A percentile compares a stretch with the other conserved stretches of the same genome.
These are phyloP conservation scores for Ceratoteleas bidentatus DNA, from an alignment of 1,140 invertebrate genomes.

Conservation along the genomic window DNA sequence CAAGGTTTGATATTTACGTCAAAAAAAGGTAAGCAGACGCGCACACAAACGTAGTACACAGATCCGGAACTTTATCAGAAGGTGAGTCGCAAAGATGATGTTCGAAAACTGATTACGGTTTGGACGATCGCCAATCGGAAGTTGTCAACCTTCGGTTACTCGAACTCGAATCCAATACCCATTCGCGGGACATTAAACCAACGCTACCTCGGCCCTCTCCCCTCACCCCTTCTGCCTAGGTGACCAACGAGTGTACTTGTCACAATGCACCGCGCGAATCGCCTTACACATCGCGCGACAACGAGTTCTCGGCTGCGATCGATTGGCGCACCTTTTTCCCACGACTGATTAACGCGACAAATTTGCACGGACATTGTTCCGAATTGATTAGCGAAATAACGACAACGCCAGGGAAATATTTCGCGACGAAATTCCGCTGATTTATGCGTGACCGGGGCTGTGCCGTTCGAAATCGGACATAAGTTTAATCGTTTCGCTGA, in stretches of 20 bases:
- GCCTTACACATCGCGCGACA: neutral
- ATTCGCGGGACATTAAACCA: constrained; percentile 39
- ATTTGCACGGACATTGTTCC: constrained; percentile 2
- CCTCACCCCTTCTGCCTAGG: neutral
- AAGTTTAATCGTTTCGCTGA: constrained; percentile 60
- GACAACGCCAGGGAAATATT: constrained; percentile 46
- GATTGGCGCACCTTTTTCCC: too few species aligned
- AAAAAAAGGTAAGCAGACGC: constrained; percentile 17
- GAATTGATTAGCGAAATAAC: constrained; percentile 32
- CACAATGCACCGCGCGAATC: constrained; percentile 15
- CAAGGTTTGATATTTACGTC: neutral
- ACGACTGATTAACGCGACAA: neutral
- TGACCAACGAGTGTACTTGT: constrained; percentile 25
- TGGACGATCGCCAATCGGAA: constrained; percentile 65
- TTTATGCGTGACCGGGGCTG: constrained; percentile 54
- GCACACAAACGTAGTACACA: constrained; percentile 25
- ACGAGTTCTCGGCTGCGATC: neutral
- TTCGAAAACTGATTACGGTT: constrained; percentile 67
- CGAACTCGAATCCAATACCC: constrained; percentile 32
- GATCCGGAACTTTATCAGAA: constrained; percentile 33
- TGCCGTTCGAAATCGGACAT: constrained; percentile 53
- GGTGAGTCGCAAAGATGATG: constrained; percentile 42
- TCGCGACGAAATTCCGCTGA: constrained; percentile 47
- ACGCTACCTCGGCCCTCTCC: constrained; percentile 4
- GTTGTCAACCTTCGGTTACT: constrained; percentile 65